Base-by-base conservation (phyloP, 2,113 vertebrate species). In the Eptatretus burgeri region DNA sequence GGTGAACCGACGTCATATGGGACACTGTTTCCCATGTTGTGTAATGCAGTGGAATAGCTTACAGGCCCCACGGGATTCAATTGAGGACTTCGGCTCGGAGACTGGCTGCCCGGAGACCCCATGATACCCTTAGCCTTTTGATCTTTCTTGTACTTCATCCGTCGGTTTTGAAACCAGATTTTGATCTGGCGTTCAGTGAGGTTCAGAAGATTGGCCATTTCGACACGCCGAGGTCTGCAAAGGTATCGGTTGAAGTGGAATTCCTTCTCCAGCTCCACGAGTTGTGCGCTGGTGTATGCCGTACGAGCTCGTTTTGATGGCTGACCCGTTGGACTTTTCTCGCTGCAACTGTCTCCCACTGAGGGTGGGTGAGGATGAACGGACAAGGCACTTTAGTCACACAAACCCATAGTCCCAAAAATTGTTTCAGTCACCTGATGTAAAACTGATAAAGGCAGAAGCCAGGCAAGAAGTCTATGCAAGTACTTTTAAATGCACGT, bases 1-100 rank as follows among this genome's bases (percentile, higher is more conserved):
- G 91, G 86, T 67, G 91, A 95, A 60, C 85, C 84, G n/a, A 84
- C 82, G 70, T 98, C 87, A 70, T 98, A 98, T 77, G 75, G 78
- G 62, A 95, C 77, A 72, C 80, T 78, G 56, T 60, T 60, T n/a
- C 56, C 56, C 56, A 60, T 17, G 20, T 11, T 20, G 60, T 85
- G 82, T 68, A 95, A 82, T 76, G 89, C 86, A 70, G 81, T 82
- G 11, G 84, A 80, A 73, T 91, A 98, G 74, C 82, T 86, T 72
- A 85, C 79, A 73, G 88, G 87, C 74, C 80, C 81, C 11, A 82
- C 77, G 66, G 81, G 82, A 70, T 81, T 87, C 64, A 98, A 73
- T 18, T 87, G 82, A 18, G 91, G 91, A 71, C 87, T 95, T 67
- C 89, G 81, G 69, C 95, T 88, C 10, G 89, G 91, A 66, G 91